Percentiles rank a stretch among this genome's conserved stretches.
These are phyloP conservation scores for Leptonema lineaticorne DNA, from an alignment of 1,140 invertebrate species.

Conservation along the genomic window DNA sequence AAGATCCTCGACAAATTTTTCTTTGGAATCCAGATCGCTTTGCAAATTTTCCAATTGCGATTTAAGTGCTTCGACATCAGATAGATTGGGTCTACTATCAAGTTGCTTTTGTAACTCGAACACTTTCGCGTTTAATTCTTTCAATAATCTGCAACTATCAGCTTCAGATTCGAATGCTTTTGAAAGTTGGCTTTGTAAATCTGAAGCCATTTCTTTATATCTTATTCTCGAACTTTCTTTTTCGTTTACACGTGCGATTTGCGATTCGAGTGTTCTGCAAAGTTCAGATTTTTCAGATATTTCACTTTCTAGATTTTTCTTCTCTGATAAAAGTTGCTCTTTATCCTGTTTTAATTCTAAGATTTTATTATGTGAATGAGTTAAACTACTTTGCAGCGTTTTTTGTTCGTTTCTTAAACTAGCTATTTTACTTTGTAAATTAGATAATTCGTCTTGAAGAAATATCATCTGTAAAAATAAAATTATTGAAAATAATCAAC, in stretches of 20 bases:
- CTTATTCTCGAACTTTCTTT: slow-evolving; percentile 29
- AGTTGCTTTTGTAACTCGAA: slow-evolving; percentile 32
- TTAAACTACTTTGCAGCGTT: slow-evolving; percentile 6
- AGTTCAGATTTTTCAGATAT: slow-evolving; percentile 29
- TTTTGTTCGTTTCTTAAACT: slow-evolving; percentile 29
- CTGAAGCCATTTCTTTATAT: slow-evolving; percentile 34
- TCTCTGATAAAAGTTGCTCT: slow-evolving; percentile 22
- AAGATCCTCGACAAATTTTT: slow-evolving; percentile 24
- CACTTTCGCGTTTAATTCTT: slow-evolving; percentile 29
- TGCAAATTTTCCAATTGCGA: slow-evolving; percentile 19
- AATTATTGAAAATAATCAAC: background rate
- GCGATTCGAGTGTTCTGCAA: slow-evolving; percentile 30
- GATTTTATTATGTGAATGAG: slow-evolving; percentile 24
- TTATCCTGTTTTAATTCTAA: slow-evolving; percentile 24
- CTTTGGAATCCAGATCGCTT: slow-evolving; percentile 26
- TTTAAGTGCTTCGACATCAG: slow-evolving; percentile 17
- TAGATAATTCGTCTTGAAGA: slow-evolving; percentile 32
- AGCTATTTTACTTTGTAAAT: slow-evolving; percentile 24
- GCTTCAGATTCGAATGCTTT: slow-evolving; percentile 29
- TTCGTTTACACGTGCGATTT: slow-evolving; percentile 28
- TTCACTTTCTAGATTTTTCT: slow-evolving; percentile 2
- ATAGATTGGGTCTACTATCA: slow-evolving; percentile 21
- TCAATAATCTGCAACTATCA: slow-evolving; percentile 21
- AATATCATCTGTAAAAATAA: slow-evolving; percentile 29
- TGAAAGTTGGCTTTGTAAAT: slow-evolving; percentile 29